phyloP scores from a whole-genome alignment of 2,888 invertebrate species.

The Ornithoptera priamus region DNA sequence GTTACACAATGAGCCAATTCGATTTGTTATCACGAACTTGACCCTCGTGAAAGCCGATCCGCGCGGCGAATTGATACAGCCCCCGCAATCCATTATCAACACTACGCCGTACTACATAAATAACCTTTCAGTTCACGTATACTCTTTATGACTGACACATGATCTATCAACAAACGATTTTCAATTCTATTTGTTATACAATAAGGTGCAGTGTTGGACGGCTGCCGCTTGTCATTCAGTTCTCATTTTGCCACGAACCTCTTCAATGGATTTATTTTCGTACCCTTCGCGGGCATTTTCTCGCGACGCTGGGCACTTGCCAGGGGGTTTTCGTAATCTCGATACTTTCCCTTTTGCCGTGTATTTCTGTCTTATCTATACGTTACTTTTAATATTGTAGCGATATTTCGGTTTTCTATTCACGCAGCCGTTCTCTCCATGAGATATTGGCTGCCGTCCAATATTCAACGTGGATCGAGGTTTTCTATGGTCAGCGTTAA shows the following conservation, averaged over 20 bases:
- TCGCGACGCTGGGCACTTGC: constrained; percentile 60
- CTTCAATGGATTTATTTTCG: constrained; percentile 75
- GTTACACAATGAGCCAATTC: constrained; percentile 54
- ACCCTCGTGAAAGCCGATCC: constrained; percentile 45
- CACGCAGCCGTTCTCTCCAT: constrained; percentile 10
- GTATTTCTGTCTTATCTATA: constrained; percentile 9
- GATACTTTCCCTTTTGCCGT: constrained; percentile 36
- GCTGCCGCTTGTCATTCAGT: constrained; percentile 47
- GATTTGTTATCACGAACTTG: constrained; percentile 60
- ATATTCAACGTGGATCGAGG: constrained; percentile 13
- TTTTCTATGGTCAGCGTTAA: constrained; percentile 11
- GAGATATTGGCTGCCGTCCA: constrained; percentile 21
- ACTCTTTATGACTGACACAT: constrained; percentile 12
- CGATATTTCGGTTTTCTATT: constrained; percentile 3
- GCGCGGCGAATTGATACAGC: constrained; percentile 35
- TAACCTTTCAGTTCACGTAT: constrained; percentile 7
- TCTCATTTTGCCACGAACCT: constrained; percentile 57
- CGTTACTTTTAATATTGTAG: constrained; percentile 8
- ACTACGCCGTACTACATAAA: constrained; percentile 7
- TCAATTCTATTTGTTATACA: constrained; percentile 27
- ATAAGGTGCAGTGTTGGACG: constrained; percentile 6
- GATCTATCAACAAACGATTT: neutral
- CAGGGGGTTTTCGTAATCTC: constrained; percentile 57
- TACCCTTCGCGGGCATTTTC: constrained; percentile 63
- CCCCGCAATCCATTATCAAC: constrained; percentile 38